Percentiles rank a stretch among this genome's conserved stretches.
These are phyloP conservation scores for Microtus richardsoni DNA, from an alignment of 2,113 vertebrate genomes.

Conservation along the genomic window DNA sequence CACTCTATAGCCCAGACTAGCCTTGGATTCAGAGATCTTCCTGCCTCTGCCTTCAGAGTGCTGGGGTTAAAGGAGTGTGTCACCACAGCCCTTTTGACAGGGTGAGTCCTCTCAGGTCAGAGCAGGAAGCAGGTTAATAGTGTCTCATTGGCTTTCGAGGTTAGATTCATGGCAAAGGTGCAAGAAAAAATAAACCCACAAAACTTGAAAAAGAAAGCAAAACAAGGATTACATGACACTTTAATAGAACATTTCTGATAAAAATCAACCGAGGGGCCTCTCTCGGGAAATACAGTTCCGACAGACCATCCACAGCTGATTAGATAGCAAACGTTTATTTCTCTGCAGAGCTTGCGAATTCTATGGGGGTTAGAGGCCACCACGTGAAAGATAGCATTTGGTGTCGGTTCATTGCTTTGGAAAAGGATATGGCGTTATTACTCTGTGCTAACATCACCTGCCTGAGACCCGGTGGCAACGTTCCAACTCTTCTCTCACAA, in stretches of 20 bases:
- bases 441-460: background rate
- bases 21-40: background rate
- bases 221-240: background rate
- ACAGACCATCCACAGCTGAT: background rate
- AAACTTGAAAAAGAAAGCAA: slow-evolving; percentile 51
- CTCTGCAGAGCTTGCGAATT: background rate
- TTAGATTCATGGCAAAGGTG: background rate
- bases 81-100: background rate
- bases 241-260: background rate
- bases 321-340: background rate
- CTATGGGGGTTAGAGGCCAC: background rate
- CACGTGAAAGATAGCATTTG: background rate
- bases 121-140: background rate
- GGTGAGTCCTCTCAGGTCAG: background rate
- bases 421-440: background rate
- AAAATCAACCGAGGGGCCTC: background rate
- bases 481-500: background rate
- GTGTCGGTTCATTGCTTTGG: background rate
- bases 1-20: background rate
- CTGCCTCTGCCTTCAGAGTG: background rate
- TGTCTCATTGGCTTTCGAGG: background rate
- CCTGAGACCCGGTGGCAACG: background rate
- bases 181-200: background rate
- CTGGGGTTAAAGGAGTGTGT: background rate
- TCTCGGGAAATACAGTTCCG: background rate